A percentile compares a stretch with the other conserved stretches of the same genome.
Evolutionary conservation across 2,888 invertebrate genomes (phyloP).

Genomic region (Stenodema calcarata): DNA sequence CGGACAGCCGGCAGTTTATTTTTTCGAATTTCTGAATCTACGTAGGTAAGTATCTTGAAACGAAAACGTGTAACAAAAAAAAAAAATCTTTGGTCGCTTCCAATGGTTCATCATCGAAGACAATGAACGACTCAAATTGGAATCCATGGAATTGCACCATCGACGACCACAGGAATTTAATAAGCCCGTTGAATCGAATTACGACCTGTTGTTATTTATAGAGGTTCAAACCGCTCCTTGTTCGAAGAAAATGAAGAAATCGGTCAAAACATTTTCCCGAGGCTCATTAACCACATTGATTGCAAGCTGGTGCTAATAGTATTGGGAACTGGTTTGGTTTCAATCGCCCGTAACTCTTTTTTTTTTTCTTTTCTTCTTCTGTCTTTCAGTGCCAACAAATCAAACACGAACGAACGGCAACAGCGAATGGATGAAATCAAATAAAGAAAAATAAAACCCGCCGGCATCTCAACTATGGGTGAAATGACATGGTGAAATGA

Average conservation of each 20-base stretch:
- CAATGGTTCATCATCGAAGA: too few relatives aligned
- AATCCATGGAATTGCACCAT: not conserved
- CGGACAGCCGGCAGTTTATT: too few relatives aligned
- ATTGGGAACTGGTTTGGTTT: not conserved
- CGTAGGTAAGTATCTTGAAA: too few relatives aligned
- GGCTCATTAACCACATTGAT: not conserved
- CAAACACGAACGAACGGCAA: not conserved
- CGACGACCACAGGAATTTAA: not conserved
- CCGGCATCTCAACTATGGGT: not conserved
- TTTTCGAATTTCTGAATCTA: too few relatives aligned
- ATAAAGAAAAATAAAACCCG: not conserved
- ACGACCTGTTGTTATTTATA: not conserved
- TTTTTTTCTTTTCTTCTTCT: too few relatives aligned
- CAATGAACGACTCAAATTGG: too few relatives aligned
- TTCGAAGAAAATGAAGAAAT: not conserved
- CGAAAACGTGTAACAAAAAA: too few relatives aligned
- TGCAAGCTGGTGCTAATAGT: not conserved
- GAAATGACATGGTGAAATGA: not conserved
- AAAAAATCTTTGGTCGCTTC: too few relatives aligned
- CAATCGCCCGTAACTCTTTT: not conserved
- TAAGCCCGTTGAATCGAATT: not conserved
- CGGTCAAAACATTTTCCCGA: not conserved
- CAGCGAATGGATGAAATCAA: not conserved
- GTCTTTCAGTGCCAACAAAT: not conserved
- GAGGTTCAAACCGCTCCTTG: not conserved